A percentile compares a stretch with the other conserved stretches of the same genome.
These are phyloP conservation scores for Poecilia wingei DNA, from an alignment of 2,797 vertebrate genomes.

Conservation along the genomic window DNA sequence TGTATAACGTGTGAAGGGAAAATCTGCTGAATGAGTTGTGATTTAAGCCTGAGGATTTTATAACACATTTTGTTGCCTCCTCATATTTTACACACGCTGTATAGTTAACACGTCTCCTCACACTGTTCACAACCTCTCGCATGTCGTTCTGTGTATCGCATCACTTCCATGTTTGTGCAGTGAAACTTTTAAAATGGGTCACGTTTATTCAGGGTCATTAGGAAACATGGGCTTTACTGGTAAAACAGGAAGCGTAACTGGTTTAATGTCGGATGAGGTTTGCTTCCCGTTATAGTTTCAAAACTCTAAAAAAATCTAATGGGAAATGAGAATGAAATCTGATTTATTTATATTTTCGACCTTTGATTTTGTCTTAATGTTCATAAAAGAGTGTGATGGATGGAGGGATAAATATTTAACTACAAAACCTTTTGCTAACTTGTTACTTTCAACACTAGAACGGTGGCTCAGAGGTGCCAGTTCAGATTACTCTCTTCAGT, in stretches of 20 bases:
- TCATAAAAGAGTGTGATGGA: not conserved
- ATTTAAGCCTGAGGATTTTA: slow-evolving; percentile 8
- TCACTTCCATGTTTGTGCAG: not conserved
- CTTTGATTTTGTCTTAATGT: not conserved
- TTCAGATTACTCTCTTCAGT: slow-evolving; percentile 41
- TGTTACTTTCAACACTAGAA: slow-evolving; percentile 16
- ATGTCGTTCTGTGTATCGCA: not conserved
- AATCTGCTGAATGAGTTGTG: slow-evolving; percentile 19
- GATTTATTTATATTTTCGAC: not conserved
- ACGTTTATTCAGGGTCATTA: not conserved
- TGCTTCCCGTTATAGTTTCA: not conserved
- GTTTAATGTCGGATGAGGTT: not conserved
- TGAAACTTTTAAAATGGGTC: not conserved
- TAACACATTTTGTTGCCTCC: not conserved
- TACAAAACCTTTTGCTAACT: not conserved
- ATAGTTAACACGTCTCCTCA: slow-evolving; percentile 45
- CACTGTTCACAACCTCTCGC: slow-evolving; percentile 31
- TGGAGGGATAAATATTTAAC: not conserved
- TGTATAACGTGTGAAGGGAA: not conserved
- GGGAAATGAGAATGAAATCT: not conserved
- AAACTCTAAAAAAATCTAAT: not conserved
- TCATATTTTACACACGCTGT: slow-evolving; percentile 20
- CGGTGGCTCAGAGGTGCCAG: slow-evolving; percentile 11
- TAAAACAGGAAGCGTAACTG: not conserved
- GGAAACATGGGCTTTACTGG: not conserved